Evolutionary conservation across 2,888 invertebrate species (phyloP).

Genomic region (Zygogramma bicolorata): DNA sequence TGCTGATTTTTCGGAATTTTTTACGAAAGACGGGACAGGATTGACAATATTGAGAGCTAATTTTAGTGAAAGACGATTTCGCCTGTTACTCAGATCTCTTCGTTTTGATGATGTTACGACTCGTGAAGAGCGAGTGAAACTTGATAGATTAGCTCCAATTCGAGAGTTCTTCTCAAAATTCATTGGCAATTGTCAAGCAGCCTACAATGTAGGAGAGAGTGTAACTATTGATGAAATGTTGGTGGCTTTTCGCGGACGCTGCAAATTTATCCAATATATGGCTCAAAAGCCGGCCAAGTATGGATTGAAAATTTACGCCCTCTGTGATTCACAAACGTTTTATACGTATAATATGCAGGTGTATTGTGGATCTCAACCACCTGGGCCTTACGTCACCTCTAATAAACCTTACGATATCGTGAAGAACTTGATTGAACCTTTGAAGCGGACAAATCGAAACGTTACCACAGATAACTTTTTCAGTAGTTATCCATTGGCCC

Average conservation of each 20-base stretch:
- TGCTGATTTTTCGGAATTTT: neutral
- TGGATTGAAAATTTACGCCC: slow-evolving; percentile 25
- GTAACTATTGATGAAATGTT: slow-evolving; percentile 39
- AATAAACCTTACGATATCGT: slow-evolving; percentile 45
- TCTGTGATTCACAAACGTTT: slow-evolving; percentile 41
- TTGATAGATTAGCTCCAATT: neutral
- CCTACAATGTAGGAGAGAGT: neutral
- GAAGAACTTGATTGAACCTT: slow-evolving; percentile 32
- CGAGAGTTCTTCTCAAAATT: neutral
- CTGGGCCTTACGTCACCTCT: slow-evolving; percentile 41
- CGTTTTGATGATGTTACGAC: neutral
- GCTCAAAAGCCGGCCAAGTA: slow-evolving; percentile 42
- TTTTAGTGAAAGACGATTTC: neutral
- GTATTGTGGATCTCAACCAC: slow-evolving; percentile 47
- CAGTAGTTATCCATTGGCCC: slow-evolving; percentile 39
- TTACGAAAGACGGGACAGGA: neutral
- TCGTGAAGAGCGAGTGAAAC: neutral
- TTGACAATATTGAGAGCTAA: neutral
- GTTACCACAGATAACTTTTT: slow-evolving; percentile 47
- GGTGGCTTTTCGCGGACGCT: slow-evolving; percentile 34
- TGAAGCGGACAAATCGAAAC: slow-evolving; percentile 46
- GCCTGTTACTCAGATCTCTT: neutral
- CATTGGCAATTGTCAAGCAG: neutral
- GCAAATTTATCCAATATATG: slow-evolving; percentile 41
- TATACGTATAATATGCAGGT: slow-evolving; percentile 47